Evolutionary conservation across 2,888 invertebrate species (phyloP).

Genomic region (Acleris cristana): DNA sequence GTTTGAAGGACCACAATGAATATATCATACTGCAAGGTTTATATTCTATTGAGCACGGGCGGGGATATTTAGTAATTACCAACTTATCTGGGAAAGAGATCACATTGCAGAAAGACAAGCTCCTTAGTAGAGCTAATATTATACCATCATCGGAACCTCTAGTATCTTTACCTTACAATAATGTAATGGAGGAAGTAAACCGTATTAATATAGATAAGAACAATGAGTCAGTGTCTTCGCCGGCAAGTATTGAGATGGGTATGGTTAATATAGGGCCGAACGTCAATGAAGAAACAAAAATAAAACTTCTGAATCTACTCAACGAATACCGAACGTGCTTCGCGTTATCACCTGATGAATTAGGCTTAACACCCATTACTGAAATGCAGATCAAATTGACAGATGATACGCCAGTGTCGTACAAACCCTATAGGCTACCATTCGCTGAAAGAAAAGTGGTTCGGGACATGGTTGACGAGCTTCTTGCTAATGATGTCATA

Average conservation of each 20-base stretch:
- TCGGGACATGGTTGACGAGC: constrained; percentile 21
- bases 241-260: not conserved
- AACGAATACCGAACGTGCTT: constrained; percentile 26
- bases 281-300: not conserved
- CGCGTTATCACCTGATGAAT: constrained; percentile 28
- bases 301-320: not conserved
- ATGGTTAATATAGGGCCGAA: not conserved
- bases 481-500: constrained; percentile 10
- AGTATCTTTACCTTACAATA: no score
- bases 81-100: no score
- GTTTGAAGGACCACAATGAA: no score
- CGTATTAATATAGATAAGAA: no score
- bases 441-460: constrained; percentile 21
- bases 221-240: no score
- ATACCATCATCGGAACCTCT: no score
- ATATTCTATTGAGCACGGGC: no score
- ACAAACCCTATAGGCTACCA: constrained; percentile 25
- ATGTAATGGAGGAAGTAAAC: no score
- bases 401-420: constrained; percentile 17
- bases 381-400: constrained; percentile 28
- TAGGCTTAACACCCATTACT: constrained; percentile 5
- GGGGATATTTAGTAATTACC: no score
- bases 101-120: no score
- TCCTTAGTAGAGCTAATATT: no score
- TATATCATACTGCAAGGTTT: no score